A percentile compares a stretch with the other conserved stretches of the same genome.
These are phyloP conservation scores for Ursus arctos DNA, from an alignment of 2,113 vertebrate species.

Conservation along the genomic window DNA sequence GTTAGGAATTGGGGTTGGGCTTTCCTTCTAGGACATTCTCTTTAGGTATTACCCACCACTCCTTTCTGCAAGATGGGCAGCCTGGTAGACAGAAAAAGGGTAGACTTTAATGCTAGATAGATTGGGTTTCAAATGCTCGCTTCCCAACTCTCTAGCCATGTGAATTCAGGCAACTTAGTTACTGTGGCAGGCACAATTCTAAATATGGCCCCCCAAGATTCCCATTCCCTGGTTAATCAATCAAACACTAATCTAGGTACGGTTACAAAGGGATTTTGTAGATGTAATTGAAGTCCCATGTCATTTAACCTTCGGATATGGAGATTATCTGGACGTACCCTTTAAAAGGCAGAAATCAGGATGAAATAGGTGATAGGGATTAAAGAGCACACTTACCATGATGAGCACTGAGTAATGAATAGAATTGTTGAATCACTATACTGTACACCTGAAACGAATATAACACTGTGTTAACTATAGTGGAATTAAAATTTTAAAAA, in stretches of 20 bases:
- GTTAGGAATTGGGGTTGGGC: neutral
- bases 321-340: neutral
- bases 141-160: neutral
- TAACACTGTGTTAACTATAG: neutral
- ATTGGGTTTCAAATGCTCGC: neutral
- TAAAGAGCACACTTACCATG: neutral
- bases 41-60: neutral
- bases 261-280: neutral
- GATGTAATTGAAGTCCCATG: constrained; percentile 33
- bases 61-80: neutral
- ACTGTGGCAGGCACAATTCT: constrained; percentile 12
- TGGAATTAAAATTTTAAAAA: neutral
- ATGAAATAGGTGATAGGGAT: neutral
- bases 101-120: neutral
- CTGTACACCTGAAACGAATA: neutral
- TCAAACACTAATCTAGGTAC: neutral
- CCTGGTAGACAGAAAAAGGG: neutral
- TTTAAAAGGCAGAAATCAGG: constrained; percentile 38
- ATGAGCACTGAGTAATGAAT: neutral
- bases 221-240: neutral
- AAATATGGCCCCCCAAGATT: neutral
- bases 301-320: neutral
- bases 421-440: neutral
- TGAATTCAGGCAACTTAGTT: neutral
- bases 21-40: constrained; percentile 47